phyloP scores from a whole-genome alignment of 2,113 vertebrate genomes.

The Ciconia boyciana region DNA sequence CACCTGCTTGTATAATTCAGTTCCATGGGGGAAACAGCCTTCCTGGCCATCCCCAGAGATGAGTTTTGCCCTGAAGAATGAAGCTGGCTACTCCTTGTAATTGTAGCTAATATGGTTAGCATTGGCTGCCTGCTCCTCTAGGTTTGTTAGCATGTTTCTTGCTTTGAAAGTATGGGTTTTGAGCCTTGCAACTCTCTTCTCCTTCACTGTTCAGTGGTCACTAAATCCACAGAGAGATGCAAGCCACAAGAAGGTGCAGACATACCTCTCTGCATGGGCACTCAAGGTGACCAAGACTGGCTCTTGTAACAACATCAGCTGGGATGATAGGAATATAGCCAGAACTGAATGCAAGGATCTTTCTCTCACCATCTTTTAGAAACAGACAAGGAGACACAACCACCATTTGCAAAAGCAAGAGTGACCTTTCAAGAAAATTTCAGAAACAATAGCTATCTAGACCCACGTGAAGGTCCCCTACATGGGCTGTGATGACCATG shows the following conservation, averaged over 20 bases:
- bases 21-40: background rate
- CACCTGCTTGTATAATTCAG: background rate
- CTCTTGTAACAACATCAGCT: fast-evolving
- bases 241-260: background rate
- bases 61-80: background rate
- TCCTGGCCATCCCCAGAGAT: background rate
- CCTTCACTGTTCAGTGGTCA: background rate
- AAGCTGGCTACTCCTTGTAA: background rate
- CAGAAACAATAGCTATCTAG: background rate
- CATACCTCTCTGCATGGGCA: background rate
- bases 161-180: background rate
- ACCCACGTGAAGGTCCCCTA: background rate
- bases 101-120: background rate
- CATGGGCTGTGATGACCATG: background rate
- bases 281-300: background rate
- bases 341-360: background rate
- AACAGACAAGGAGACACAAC: background rate
- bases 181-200: background rate
- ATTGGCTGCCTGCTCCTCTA: background rate
- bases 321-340: background rate
- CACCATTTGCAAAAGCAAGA: background rate
- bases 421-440: background rate
- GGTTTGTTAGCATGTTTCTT: background rate
- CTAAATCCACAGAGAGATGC: background rate
- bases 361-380: background rate